Evolutionary conservation across 1,140 invertebrate species (phyloP), one percentile per base, ranked within the genome.

Genomic region (Brachionus manjavacas): DNA sequence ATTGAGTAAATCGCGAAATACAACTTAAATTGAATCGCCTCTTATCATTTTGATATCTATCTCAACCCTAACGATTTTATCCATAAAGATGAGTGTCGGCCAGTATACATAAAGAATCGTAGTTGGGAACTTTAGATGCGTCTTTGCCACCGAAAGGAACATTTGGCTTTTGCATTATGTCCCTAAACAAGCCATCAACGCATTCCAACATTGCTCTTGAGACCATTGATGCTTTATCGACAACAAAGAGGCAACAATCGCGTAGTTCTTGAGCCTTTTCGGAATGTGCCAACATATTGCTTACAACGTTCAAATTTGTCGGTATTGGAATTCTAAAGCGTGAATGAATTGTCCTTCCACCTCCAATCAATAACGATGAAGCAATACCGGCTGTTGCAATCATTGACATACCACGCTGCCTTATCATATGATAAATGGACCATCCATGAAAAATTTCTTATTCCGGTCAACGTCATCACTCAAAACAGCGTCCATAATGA

Each of bases 371-470:
- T 20, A 91, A 87, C 64, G 89, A 91, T 25, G 91, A 89, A 28
- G 91, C 91, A 66, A 92, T 91, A 79, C 90, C 91, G 25, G 91
- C 91, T 60, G 88, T 91, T 74, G 91, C 91, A 55, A 91, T 85
- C 4, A 89, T 89, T 14, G 91, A 0, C 64, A 8, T 68, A n/a
- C 8, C 2, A 2, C 4, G n/a, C 55, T 9, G 55, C 4, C 23
- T 16, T 16, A 60, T 14, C 55, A 60, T 60, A 20, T 60, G 55
- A 9, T 60, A 9, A 0, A 2, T 7, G 14, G 43, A 1, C 43
- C 43, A 7, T 46, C 55, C 23, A 60, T 60, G 8, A 1, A 25
- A 60, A 60, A 25, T 3, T 7, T 16, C n/a, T 25, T 20, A 25
- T 12, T 25, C 3, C 31, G 64, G 8, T 68, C 31, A 1, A 3